Evolutionary conservation across 2,113 vertebrate species (phyloP), one percentile per base, ranked within the genome.

Genomic region (Cygnus atratus): DNA sequence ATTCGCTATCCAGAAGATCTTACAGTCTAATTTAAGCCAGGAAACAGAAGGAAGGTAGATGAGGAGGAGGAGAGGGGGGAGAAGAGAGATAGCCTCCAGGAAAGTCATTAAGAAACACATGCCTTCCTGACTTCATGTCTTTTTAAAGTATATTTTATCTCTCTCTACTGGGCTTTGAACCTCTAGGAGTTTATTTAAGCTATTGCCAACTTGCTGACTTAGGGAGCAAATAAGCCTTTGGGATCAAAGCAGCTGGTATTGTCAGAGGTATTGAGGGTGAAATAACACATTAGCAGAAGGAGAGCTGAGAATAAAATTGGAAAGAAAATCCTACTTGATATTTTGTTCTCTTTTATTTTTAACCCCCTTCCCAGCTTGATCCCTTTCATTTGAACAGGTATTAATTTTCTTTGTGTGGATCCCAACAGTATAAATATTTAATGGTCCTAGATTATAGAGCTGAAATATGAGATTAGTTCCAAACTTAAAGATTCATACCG

Each of bases 31-130:
- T 96, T 95, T 87, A 81, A 94, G 73, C 48, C 88, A 96, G 84
- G 82, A 95, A 96, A 90, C 95, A 96, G 95, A 97, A 96, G 95
- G 96, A 90, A 96, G 88, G 88, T 94, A 50, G 91, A 93, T 87
- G 87, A 89, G 48, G 73, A 88, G 81, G 76, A 92, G 88, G 62
- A 83, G 33, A 2, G 8, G 61, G 21, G 50, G 25, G 28, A 77
- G 73, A 88, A 75, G 57, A 88, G 90, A 90, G 43, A 65, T 48
- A 94, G 93, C 95, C 95, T 96, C 73, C 95, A 97, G 95, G 95
- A 96, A 95, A 95, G 93, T 96, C 92, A 90, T 94, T 93, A 93
- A 74, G 90, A 52, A 93, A 37, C 90, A 89, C 86, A 82, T 82
- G 83, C 52, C 39, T 83, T 81, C 76, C 62, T 84, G 62, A 72